A percentile compares a stretch with the other conserved stretches of the same genome.
Evolutionary conservation across 2,888 invertebrate species (phyloP).

Genomic region (Thumatha senex): DNA sequence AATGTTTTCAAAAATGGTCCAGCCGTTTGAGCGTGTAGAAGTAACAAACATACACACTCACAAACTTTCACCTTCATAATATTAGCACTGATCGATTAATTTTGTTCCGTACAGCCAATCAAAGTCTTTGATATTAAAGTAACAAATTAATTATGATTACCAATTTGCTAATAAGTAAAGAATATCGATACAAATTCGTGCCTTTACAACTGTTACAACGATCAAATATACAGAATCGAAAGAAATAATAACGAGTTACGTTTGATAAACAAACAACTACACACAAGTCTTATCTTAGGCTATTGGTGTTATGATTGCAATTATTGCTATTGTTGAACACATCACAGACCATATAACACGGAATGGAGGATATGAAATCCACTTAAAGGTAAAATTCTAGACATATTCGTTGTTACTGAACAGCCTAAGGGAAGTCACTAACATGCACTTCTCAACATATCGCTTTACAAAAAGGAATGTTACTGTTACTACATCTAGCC

Average conservation of each 20-base stretch:
- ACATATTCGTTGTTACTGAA: constrained; percentile 79
- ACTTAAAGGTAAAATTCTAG: constrained; percentile 57
- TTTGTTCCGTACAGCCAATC: too few relatives aligned
- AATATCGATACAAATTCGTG: constrained; percentile 66
- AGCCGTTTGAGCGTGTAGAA: too few relatives aligned
- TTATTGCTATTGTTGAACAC: constrained; percentile 18
- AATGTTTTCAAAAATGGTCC: too few relatives aligned
- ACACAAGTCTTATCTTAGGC: constrained; percentile 23
- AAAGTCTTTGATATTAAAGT: constrained; percentile 42
- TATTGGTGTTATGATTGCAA: constrained; percentile 25
- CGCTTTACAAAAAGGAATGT: constrained; percentile 30
- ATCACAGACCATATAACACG: constrained; percentile 1
- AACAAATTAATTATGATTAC: constrained; percentile 65
- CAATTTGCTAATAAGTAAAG: constrained; percentile 45
- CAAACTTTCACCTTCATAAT: too few relatives aligned
- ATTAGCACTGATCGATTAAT: too few relatives aligned
- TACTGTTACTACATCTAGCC: constrained; percentile 25
- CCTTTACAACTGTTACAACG: constrained; percentile 64
- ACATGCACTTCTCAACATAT: constrained; percentile 25
- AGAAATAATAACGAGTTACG: constrained; percentile 54
- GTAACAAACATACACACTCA: too few relatives aligned
- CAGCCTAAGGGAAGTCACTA: constrained; percentile 69
- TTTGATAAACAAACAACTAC: constrained; percentile 25
- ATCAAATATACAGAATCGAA: constrained; percentile 35
- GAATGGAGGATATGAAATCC: constrained; percentile 23